Evolutionary conservation across 2,888 invertebrate genomes (phyloP), one percentile per base, ranked within the genome.

Genomic region (Atrina japonica): DNA sequence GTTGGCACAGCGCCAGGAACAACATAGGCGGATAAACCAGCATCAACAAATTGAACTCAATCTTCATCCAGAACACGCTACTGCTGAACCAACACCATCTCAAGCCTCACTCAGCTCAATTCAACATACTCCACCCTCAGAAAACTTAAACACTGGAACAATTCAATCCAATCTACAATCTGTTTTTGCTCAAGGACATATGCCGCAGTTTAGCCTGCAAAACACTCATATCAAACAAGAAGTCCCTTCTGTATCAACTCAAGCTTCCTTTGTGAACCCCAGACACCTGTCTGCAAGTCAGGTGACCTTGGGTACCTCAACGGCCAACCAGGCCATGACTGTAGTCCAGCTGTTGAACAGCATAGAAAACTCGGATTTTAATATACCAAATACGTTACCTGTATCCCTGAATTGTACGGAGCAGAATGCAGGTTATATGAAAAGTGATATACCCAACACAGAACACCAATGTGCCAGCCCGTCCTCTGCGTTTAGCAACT

Each of bases 121-220:
- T 29, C 11, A 43, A 56, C n/a, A n/a, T n/a, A n/a, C n/a, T n/a
- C n/a, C n/a, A 2, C 69, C 72, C 16, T 58, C 72, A 27, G 14
- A 55, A 23, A 61, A 53, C 30, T 65, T 71, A 23, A 75, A 43
- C 29, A 66, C 75, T 21, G 66, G 49, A 27, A 59, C 72, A n/a
- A 69, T 72, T 25, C 75, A 75, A 60, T 77, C 80, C 55, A 82
- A 76, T 63, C 75, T 80, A 30, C 77, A 76, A 52, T 73, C 76
- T 63, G 77, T 78, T 35, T 70, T 82, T 69, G 81, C 78, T 70
- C 71, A 71, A 73, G 81, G 75, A 65, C 67, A 67, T 70, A 65
- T 66, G 47, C 65, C 70, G 52, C 78, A 73, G 61, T 80, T 76
- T 69, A 73, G 75, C 71, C 76, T 80, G 68, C 80, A 80, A 53